Evolutionary conservation across 2,113 vertebrate species (phyloP).

Genomic region (Zosterops borbonicus): DNA sequence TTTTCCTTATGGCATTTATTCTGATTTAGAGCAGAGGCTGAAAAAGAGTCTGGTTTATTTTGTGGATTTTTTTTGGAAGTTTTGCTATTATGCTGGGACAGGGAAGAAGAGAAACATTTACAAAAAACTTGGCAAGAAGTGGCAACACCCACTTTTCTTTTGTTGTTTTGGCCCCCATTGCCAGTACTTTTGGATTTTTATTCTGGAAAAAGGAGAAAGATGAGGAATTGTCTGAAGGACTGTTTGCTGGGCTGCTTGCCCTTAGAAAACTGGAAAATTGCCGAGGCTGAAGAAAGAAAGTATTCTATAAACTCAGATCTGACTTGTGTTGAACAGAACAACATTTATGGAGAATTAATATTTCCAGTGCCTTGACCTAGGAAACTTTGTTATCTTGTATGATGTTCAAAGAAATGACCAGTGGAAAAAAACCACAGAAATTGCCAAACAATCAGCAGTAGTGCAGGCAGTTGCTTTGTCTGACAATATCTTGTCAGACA

Average conservation of each 20-base stretch:
- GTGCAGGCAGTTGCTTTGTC: not conserved
- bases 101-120: not conserved
- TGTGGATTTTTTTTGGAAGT: not conserved
- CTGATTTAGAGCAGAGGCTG: not conserved
- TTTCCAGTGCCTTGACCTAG: slow-evolving; percentile 17
- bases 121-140: not conserved
- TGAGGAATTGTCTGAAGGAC: slow-evolving; percentile 42
- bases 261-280: slow-evolving; percentile 31
- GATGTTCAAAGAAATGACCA: not conserved
- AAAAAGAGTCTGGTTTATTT: not conserved
- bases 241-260: slow-evolving; percentile 44
- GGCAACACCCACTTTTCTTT: slow-evolving; percentile 27
- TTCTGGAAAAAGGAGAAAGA: slow-evolving; percentile 44
- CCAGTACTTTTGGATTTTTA: slow-evolving; percentile 45
- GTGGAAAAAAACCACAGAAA: not conserved
- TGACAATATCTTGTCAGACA: not conserved
- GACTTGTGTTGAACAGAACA: slow-evolving; percentile 28
- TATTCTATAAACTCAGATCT: slow-evolving; percentile 13
- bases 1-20: not conserved
- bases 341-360: not conserved
- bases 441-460: not conserved
- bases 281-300: not conserved
- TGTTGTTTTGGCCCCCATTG: slow-evolving; percentile 18
- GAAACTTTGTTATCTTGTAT: not conserved
- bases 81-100: slow-evolving; percentile 9